Base-by-base conservation (phyloP, 2,888 invertebrate species). In the Drosophila atroscutellata region DNA sequence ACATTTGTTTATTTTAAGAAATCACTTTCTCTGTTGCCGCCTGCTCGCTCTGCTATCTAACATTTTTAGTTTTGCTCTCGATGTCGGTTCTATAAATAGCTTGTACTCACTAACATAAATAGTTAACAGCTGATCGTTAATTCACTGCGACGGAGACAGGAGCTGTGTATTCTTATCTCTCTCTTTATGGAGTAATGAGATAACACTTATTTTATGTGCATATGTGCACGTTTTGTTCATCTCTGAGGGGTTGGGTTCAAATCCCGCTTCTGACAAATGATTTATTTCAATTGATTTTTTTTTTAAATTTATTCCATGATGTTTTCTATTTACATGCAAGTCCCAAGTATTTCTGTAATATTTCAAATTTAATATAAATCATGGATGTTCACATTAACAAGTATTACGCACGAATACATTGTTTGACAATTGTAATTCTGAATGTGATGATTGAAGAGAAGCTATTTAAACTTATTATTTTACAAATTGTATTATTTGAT, bases 211-310 rank as follows among this genome's bases (percentile, higher is more conserved):
- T 3, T 20, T 15, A 2, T 65, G 32, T 56, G 51, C 47, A 37
- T 11, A 15, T 20, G 51, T 54, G 77, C 86, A 79, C 71, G 68
- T 81, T 81, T 65, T 81, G 87, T 72, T 87, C 82, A 79, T 82
- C 79, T 85, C 73, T 78, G 83, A 85, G 75, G 81, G 75, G 15
- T 24, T 24, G 45, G 45, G 45, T 45, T 45, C 20, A 45, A 45
- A 15, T 45, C 15, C 45, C 7, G 24, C 2, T 85, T 85, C 79
- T 85, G 85, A 78, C 7, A 45, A 24, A 45, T 20, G 1, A 3
- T 15, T 45, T 11, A 20, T 6, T 32, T 32, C 3, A 0, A 3
- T 32, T 30, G 7, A 8, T 39, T 50, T 61, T 18, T 1, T 5
- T 28, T 15, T 45, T 6, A 0, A 13, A 24, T 18, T 11, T 49